Percentiles rank a stretch among this genome's conserved stretches.
Conservation (phyloP, 1,140 invertebrate genomes). For the Sweltsa coloradensis region DNA sequence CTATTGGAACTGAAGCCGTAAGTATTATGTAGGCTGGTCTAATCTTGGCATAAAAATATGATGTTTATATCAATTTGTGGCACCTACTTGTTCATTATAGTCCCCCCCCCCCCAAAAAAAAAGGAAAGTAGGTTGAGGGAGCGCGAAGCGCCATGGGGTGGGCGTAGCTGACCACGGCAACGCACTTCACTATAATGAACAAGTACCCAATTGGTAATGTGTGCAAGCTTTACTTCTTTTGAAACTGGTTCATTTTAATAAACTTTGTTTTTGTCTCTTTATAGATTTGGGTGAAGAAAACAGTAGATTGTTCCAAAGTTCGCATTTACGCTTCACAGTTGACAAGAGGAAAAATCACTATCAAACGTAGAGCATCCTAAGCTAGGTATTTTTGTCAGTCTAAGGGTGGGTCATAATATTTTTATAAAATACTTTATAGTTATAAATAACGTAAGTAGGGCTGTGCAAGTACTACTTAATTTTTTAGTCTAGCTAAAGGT, state of each 20-base stretch:
- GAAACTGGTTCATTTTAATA: conserved; percentile 11
- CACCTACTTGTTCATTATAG: no score
- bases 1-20: conserved; percentile 79
- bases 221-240: conserved; percentile 10
- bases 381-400: not conserved
- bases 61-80: no score
- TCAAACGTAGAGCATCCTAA: conserved; percentile 69
- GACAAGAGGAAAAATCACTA: conserved; percentile 74
- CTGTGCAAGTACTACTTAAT: no score
- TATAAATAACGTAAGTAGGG: conserved; percentile 1
- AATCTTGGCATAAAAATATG: conserved; percentile 2
- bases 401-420: no score
- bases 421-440: not conserved
- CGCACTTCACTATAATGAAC: no score
- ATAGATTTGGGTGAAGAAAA: conserved; percentile 84
- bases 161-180: no score
- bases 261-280: conserved; percentile 27
- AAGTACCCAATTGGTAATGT: no score
- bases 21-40: conserved; percentile 24
- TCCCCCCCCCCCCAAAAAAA: no score
- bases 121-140: no score
- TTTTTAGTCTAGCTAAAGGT: no score
- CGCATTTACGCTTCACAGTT: conserved; percentile 73
- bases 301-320: conserved; percentile 64
- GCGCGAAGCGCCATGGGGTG: no score